Percentiles rank a stretch among this genome's conserved stretches.
These are phyloP conservation scores for Caenorhabditis elegans DNA, from an alignment of 1,140 invertebrate genomes.

Conservation along the genomic window DNA sequence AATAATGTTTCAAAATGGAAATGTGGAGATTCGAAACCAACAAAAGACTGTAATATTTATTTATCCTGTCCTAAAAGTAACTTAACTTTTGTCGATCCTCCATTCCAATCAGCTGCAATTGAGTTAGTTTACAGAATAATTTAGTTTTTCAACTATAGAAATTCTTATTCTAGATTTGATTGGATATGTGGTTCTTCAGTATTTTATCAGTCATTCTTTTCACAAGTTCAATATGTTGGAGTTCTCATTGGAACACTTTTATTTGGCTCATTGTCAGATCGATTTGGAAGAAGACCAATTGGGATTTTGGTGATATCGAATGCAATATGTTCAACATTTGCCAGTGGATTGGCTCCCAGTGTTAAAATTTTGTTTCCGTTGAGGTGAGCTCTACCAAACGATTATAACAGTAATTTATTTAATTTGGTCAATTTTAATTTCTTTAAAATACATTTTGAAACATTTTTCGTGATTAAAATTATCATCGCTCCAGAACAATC, in stretches of 20 bases:
- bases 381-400: not conserved
- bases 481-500: too few relatives aligned
- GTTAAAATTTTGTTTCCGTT: not conserved
- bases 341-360: not conserved
- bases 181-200: constrained; percentile 57
- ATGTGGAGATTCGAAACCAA: constrained; percentile 37
- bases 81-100: constrained; percentile 48
- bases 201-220: constrained; percentile 53
- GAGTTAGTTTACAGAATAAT: constrained; percentile 44
- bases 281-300: constrained; percentile 58
- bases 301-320: constrained; percentile 50
- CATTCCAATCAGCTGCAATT: constrained; percentile 57
- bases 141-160: not conserved
- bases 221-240: constrained; percentile 53
- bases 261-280: constrained; percentile 55
- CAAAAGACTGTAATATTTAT: constrained; percentile 44
- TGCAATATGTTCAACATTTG: constrained; percentile 13
- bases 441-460: too few relatives aligned
- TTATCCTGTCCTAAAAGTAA: constrained; percentile 23
- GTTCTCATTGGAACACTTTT: constrained; percentile 53
- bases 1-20: constrained; percentile 62
- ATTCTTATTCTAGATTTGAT: not conserved
- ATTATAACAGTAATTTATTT: too few relatives aligned
- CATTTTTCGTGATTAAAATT: too few relatives aligned
- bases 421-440: too few relatives aligned